phyloP scores from a whole-genome alignment of 2,113 vertebrate species.

The Erythrocebus patas region DNA sequence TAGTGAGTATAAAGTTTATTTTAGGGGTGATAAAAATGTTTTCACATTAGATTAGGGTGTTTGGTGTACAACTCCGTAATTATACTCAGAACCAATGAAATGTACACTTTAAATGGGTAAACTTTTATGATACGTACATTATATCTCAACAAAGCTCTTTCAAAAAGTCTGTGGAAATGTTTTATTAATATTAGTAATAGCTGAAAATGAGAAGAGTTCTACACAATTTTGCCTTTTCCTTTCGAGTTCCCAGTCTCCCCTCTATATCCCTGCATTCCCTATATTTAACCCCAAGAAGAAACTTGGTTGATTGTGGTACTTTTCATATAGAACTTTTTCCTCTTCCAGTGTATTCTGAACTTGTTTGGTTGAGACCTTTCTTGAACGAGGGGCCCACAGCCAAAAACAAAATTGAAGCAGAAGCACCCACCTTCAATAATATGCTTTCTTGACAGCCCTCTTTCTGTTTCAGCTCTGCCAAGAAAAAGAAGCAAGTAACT shows the following conservation, averaged over 20 bases:
- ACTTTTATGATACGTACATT: background rate
- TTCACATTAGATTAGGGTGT: background rate
- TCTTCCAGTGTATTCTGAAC: background rate
- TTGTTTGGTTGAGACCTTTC: background rate
- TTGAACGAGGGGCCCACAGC: background rate
- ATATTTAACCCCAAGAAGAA: background rate
- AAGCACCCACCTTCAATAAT: conserved; percentile 94
- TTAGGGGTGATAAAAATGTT: background rate
- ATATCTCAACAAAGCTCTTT: background rate
- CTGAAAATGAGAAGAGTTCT: background rate
- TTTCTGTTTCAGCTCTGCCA: conserved; percentile 94
- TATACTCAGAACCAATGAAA: background rate
- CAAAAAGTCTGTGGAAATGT: background rate
- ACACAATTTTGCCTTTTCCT: background rate
- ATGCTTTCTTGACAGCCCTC: conserved; percentile 96
- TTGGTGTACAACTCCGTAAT: background rate
- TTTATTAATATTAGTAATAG: background rate
- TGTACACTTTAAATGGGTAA: background rate
- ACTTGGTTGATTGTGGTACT: background rate
- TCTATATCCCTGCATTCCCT: background rate
- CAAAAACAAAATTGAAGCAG: background rate
- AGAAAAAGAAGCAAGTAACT: background rate
- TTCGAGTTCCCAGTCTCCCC: background rate
- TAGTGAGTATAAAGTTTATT: background rate
- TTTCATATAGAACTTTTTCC: background rate